These are phyloP conservation scores for Drosophila lacertosa DNA, from an alignment of 1,140 invertebrate genomes.

Conservation along the genomic window DNA sequence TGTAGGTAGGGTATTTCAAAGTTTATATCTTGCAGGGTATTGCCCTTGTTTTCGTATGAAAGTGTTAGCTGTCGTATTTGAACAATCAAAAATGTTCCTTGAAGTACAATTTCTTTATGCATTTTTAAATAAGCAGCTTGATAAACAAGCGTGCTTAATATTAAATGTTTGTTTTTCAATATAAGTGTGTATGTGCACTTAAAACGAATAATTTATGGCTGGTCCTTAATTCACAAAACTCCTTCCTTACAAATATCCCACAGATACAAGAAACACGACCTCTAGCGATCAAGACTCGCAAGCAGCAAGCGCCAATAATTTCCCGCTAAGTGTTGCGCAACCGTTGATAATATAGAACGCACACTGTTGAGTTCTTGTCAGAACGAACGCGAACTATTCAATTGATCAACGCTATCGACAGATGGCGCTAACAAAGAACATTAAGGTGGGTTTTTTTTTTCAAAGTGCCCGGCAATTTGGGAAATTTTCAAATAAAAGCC, in stretches of 20 bases:
- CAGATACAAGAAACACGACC: not conserved
- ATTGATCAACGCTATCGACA: not conserved
- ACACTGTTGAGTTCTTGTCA: too few species aligned
- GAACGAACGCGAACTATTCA: too few species aligned
- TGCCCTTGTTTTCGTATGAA: not conserved
- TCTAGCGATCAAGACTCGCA: too few species aligned
- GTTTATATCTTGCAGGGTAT: not conserved
- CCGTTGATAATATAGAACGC: too few species aligned
- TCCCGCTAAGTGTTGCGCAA: not conserved
- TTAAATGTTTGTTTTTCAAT: not conserved
- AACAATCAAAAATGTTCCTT: not conserved
- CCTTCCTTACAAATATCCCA: not conserved
- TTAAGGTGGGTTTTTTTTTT: too few species aligned
- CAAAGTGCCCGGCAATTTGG: not conserved
- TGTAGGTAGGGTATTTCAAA: not conserved
- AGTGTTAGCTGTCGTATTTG: constrained; percentile 5
- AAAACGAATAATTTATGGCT: not conserved
- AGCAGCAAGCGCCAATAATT: too few species aligned
- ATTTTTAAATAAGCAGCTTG: not conserved
- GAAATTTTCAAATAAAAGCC: not conserved
- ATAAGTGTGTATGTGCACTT: not conserved
- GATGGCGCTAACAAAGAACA: not conserved
- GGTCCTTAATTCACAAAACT: not conserved
- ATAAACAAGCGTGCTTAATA: not conserved
- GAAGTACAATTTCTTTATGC: not conserved